A percentile compares a stretch with the other conserved stretches of the same genome.
These are phyloP conservation scores for Diaperis boleti DNA, from an alignment of 2,888 invertebrate genomes.

Conservation along the genomic window DNA sequence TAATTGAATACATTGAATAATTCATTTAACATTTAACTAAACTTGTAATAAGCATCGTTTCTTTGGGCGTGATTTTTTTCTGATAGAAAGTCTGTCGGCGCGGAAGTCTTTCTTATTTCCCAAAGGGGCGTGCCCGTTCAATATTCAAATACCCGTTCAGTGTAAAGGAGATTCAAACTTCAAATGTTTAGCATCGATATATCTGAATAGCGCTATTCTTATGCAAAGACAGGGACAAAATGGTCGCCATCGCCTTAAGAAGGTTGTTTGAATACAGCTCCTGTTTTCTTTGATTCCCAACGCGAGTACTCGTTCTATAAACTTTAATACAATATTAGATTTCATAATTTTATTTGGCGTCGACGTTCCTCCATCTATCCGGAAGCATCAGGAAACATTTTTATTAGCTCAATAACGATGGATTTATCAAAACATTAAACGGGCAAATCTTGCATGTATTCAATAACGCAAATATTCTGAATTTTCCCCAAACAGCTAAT, in stretches of 20 bases:
- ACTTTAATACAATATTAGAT: slow-evolving; percentile 55
- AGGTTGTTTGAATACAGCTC: slow-evolving; percentile 60
- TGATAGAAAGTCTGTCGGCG: slow-evolving; percentile 48
- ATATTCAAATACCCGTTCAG: slow-evolving; percentile 59
- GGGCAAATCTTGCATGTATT: slow-evolving; percentile 28
- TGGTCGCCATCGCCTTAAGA: slow-evolving; percentile 56
- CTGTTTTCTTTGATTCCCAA: slow-evolving; percentile 58
- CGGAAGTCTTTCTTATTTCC: slow-evolving; percentile 55
- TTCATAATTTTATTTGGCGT: slow-evolving; percentile 20
- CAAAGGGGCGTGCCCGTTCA: slow-evolving; percentile 55
- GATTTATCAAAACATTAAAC: slow-evolving; percentile 35
- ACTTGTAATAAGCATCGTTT: slow-evolving; percentile 1
- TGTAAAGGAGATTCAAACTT: slow-evolving; percentile 58
- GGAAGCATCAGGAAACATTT: slow-evolving; percentile 18
- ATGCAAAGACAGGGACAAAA: slow-evolving; percentile 62
- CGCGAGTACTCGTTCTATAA: slow-evolving; percentile 52
- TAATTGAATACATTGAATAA: no score
- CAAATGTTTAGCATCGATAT: slow-evolving; percentile 60
- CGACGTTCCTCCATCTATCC: slow-evolving; percentile 11
- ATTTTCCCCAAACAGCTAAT: slow-evolving; percentile 34
- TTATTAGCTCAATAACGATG: slow-evolving; percentile 35
- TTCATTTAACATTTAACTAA: neutral
- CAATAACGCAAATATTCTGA: slow-evolving; percentile 38
- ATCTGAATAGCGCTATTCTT: slow-evolving; percentile 61
- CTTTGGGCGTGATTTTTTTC: slow-evolving; percentile 32